Evolutionary conservation across 2,113 vertebrate genomes (phyloP).

Genomic region (Climacteris rufus): DNA sequence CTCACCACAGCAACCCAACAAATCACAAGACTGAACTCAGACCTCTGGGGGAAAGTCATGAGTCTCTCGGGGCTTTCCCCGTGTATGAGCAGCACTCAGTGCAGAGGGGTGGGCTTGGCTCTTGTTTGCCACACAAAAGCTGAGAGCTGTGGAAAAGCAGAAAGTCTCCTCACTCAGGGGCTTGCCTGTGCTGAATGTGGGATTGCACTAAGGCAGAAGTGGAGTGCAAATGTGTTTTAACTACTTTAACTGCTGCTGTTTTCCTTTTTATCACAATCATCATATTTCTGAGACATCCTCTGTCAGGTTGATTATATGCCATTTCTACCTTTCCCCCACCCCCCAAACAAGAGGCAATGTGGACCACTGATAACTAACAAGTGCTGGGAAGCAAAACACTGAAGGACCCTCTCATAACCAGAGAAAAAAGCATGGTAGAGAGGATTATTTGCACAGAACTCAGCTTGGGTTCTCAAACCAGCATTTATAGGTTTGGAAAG

Average conservation of each 20-base stretch:
- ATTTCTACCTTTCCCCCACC: rapidly evolving
- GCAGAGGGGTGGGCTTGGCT: neutral
- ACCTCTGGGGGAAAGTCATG: neutral
- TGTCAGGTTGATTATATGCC: neutral
- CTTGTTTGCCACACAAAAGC: neutral
- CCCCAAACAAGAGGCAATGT: neutral
- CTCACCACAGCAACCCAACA: neutral
- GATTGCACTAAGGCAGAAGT: neutral
- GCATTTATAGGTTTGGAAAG: conserved; percentile 66
- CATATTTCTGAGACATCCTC: neutral
- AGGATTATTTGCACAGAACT: conserved; percentile 64
- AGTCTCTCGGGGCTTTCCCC: neutral
- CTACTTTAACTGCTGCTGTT: neutral
- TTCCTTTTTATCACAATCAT: neutral
- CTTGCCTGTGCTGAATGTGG: neutral
- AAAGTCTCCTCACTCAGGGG: neutral
- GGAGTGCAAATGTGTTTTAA: neutral
- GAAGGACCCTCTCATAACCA: neutral
- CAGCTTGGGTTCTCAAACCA: conserved; percentile 63
- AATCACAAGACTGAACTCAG: neutral
- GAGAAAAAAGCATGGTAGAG: neutral
- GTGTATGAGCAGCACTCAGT: neutral
- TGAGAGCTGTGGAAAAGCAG: neutral
- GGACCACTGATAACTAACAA: neutral
- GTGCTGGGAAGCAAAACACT: neutral